Base-by-base conservation (phyloP, 2,888 invertebrate species). In the Myathropa florea region DNA sequence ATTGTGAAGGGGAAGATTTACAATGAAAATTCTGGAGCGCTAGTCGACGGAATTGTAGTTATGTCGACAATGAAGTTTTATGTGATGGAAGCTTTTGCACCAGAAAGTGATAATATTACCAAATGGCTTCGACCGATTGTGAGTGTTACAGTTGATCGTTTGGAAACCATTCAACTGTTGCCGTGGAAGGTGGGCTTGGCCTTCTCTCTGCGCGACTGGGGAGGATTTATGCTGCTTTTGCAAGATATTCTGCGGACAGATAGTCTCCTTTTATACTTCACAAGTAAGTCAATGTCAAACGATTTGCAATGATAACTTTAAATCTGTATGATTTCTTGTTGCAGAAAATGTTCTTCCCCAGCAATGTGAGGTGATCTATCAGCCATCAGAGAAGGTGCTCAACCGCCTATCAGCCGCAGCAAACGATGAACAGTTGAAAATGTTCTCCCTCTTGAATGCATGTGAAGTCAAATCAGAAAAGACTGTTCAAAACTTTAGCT, bases 161-260 rank as follows among this genome's bases (percentile, higher is more conserved):
- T 94, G 14, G 91, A 93, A 86, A 90, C 90, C 2, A 91, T 94
- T 67, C 92, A 93, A 26, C 90, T 94, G n/a, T 88, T 94, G 77
- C 94, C 94, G n/a, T 94, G 93, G 92, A 93, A 94, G 88, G 92
- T 94, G 87, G 94, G 94, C 0, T 87, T 94, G 39, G 90, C 93
- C 0, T 91, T 94, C n/a, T 91, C 91, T 21, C 88, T 94, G 2
- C 91, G 93, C 61, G 92, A 92, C 67, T 92, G 93, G 88, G 92
- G 91, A 24, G 91, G 89, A n/a, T 89, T 91, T 36, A 89, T 90
- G 23, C 88, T 93, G 12, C 89, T 94, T 36, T 89, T 94, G 23
- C 94, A 94, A 90, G 94, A 94, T 89, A 92, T 93, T 65, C 91
- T 93, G 64, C 91, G 94, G 70, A 94, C 94, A 1, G 93, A 94